Conservation (phyloP, 2,888 invertebrate genomes). For the Tetrapedia diversipes region DNA sequence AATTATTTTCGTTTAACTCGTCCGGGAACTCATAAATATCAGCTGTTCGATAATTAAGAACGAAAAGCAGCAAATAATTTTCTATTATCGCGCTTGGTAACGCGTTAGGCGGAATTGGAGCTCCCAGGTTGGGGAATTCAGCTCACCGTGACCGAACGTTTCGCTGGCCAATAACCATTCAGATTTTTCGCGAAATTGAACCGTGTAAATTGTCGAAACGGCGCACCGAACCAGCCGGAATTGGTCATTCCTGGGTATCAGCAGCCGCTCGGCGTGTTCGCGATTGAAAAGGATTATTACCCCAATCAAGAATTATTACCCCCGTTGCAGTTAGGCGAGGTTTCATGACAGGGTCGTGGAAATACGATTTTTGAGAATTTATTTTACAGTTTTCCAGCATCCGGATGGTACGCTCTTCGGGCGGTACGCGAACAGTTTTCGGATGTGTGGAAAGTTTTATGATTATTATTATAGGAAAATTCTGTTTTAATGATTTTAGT, state of each 20-base stretch:
- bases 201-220: conserved; percentile 32
- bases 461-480: too few relatives aligned
- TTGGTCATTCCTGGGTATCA: conserved; percentile 22
- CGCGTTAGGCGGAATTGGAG: not conserved
- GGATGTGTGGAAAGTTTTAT: too few relatives aligned
- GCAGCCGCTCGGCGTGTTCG: not conserved
- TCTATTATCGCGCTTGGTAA: conserved; percentile 3
- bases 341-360: too few relatives aligned
- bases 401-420: too few relatives aligned
- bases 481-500: too few relatives aligned
- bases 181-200: conserved; percentile 40
- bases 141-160: conserved; percentile 4
- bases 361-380: too few relatives aligned
- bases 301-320: conserved; percentile 36
- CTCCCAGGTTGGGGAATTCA: not conserved
- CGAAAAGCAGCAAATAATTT: conserved; percentile 11
- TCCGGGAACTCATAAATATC: too few relatives aligned
- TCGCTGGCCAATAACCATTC: conserved; percentile 24
- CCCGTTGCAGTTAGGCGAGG: too few relatives aligned
- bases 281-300: conserved; percentile 28
- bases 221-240: conserved; percentile 11
- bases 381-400: too few relatives aligned
- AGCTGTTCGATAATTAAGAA: not conserved
- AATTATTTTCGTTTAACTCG: too few relatives aligned
- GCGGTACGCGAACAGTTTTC: too few relatives aligned